Evolutionary conservation across 2,113 vertebrate genomes (phyloP).

Genomic region (Notechis scutatus): DNA sequence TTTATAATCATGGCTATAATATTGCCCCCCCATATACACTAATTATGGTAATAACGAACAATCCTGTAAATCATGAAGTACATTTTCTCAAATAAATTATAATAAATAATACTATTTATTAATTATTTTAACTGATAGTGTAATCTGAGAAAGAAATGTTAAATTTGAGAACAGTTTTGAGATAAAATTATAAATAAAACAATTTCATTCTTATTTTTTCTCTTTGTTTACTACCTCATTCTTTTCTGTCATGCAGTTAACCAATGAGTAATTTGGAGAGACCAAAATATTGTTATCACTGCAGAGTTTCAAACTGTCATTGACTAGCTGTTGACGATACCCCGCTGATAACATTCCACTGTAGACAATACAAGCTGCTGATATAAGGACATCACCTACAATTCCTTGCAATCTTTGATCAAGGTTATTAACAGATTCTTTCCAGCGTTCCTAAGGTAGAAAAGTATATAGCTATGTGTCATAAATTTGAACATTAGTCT

Average conservation of each 20-base stretch:
- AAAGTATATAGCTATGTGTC: neutral
- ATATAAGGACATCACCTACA: constrained; percentile 61
- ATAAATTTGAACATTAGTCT: neutral
- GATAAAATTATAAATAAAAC: neutral
- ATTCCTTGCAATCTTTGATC: constrained; percentile 53
- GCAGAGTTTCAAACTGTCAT: constrained; percentile 56
- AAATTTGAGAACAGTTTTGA: neutral
- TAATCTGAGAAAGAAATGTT: neutral
- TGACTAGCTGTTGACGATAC: constrained; percentile 59
- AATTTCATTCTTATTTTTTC: neutral
- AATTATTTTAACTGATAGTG: neutral
- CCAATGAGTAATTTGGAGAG: constrained; percentile 64
- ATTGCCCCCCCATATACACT: neutral
- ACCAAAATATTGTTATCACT: constrained; percentile 42
- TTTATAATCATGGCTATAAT: neutral
- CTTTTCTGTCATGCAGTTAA: constrained; percentile 60
- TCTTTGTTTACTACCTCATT: constrained; percentile 54
- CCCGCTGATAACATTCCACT: constrained; percentile 57
- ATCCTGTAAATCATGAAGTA: neutral
- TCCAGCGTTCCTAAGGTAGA: constrained; percentile 61
- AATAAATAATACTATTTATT: neutral
- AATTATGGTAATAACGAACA: neutral
- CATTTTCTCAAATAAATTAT: neutral
- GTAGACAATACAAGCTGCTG: constrained; percentile 65
- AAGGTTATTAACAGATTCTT: constrained; percentile 51